Conservation (phyloP, 2,888 invertebrate genomes). For the Brachyptera putata region DNA sequence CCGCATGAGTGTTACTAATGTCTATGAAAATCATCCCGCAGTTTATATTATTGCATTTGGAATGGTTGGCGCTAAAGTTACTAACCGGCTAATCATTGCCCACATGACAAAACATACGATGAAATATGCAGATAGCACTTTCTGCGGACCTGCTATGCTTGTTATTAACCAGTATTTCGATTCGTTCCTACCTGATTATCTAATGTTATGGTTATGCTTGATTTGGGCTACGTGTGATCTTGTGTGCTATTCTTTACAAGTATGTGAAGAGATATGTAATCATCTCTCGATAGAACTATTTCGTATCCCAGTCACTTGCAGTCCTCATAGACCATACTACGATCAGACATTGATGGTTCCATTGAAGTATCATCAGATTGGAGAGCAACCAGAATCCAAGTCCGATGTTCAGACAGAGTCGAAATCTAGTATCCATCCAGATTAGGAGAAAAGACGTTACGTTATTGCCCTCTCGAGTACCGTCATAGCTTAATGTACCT, state of each 20-base stretch:
- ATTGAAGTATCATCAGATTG: no score
- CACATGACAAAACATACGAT: conserved; percentile 17
- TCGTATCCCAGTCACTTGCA: no score
- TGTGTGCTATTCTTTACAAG: neutral
- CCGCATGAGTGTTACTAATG: neutral
- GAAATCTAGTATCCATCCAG: no score
- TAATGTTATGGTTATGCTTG: conserved; percentile 1
- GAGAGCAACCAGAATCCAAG: no score
- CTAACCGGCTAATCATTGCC: neutral
- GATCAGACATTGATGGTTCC: no score
- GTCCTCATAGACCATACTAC: no score
- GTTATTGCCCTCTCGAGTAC: no score
- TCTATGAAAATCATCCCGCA: conserved; percentile 3
- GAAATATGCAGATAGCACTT: neutral
- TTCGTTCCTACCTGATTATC: neutral
- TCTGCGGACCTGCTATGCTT: neutral
- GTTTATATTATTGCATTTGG: conserved; percentile 11
- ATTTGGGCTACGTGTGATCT: neutral
- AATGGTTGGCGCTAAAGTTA: conserved; percentile 9
- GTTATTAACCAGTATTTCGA: conserved; percentile 6
- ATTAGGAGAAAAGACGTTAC: no score
- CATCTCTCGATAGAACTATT: neutral
- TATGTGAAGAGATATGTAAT: conserved; percentile 1
- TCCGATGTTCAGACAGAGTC: no score
- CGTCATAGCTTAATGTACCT: no score